These are phyloP conservation scores for Agrilus planipennis DNA, from an alignment of 1,140 invertebrate genomes.

Conservation along the genomic window DNA sequence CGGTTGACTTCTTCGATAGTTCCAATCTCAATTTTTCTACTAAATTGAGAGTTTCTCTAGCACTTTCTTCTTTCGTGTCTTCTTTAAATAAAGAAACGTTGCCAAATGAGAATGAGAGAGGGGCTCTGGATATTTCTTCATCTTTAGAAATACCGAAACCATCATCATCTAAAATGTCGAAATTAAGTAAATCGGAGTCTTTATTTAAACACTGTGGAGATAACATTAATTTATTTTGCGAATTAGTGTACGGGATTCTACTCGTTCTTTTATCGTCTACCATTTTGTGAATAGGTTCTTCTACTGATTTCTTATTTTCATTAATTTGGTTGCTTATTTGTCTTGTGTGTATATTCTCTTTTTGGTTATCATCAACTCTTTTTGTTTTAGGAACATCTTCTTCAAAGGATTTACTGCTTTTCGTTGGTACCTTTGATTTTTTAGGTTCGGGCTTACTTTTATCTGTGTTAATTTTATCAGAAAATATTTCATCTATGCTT, in stretches of 20 bases:
- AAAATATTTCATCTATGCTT: conserved; percentile 22
- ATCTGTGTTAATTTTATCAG: conserved; percentile 16
- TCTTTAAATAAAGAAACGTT: conserved; percentile 56
- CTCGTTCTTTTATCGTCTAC: too few relatives aligned
- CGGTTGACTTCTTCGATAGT: conserved; percentile 48
- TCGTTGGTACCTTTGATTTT: too few relatives aligned
- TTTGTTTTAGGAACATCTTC: too few relatives aligned
- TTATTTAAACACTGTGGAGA: conserved; percentile 53
- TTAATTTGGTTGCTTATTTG: too few relatives aligned
- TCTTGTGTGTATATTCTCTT: too few relatives aligned
- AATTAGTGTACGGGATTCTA: too few relatives aligned
- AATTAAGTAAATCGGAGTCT: conserved; percentile 47
- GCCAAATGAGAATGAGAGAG: conserved; percentile 52
- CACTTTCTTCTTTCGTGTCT: conserved; percentile 65
- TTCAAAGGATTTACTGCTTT: too few relatives aligned
- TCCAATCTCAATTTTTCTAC: conserved; percentile 65
- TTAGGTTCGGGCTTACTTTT: too few relatives aligned
- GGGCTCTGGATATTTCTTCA: conserved; percentile 43
- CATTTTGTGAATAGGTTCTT: too few relatives aligned
- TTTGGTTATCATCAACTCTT: too few relatives aligned
- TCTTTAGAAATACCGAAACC: conserved; percentile 51
- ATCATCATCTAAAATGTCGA: conserved; percentile 52
- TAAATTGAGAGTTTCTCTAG: conserved; percentile 61
- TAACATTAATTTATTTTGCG: conserved; percentile 48
- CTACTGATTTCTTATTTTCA: too few relatives aligned